Evolutionary conservation across 2,113 vertebrate genomes (phyloP).

Genomic region (Tragulus kanchil): DNA sequence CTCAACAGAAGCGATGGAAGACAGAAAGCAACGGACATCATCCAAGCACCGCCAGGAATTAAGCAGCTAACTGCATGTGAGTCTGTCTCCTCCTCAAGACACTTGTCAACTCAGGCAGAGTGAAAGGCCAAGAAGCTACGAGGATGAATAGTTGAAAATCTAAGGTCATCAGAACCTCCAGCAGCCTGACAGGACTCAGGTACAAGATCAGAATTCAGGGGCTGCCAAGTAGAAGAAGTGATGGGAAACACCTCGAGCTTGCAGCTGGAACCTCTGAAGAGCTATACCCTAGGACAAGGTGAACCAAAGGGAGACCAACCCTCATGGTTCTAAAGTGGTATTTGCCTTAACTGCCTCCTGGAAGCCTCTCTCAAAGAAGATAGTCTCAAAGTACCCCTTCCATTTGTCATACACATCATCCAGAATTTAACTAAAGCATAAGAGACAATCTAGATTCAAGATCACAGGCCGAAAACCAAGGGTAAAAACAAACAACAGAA

Average conservation of each 20-base stretch:
- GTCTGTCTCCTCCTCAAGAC: not conserved
- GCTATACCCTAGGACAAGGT: not conserved
- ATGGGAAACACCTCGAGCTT: not conserved
- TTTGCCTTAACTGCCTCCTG: not conserved
- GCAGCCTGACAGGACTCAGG: not conserved
- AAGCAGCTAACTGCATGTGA: not conserved
- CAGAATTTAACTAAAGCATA: constrained; percentile 38
- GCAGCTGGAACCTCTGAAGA: not conserved
- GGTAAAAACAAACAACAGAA: not conserved
- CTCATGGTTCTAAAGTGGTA: not conserved
- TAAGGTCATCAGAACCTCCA: not conserved
- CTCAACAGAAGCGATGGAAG: not conserved
- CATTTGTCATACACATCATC: not conserved
- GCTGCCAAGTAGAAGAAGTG: not conserved
- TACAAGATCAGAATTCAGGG: not conserved
- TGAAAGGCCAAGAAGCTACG: not conserved
- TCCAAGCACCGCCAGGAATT: not conserved
- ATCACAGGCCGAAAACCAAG: constrained; percentile 10
- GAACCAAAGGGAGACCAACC: not conserved
- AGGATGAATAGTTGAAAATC: not conserved
- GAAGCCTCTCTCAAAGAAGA: not conserved
- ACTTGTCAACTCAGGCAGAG: not conserved
- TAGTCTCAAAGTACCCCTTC: not conserved
- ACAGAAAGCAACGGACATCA: not conserved
- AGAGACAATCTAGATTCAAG: not conserved